Evolutionary conservation across 2,888 invertebrate species (phyloP).

Genomic region (Noctuana brunneofusca): DNA sequence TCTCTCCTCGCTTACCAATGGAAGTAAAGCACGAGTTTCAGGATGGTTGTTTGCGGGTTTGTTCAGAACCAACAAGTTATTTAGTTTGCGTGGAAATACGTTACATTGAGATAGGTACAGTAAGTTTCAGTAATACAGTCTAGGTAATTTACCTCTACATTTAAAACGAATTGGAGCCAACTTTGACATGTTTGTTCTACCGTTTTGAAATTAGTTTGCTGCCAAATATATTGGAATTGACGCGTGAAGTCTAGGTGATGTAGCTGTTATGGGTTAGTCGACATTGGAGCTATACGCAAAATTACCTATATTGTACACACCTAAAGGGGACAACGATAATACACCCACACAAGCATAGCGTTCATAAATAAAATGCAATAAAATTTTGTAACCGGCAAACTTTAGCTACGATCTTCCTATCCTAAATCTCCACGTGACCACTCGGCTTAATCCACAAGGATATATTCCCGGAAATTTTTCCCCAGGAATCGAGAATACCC

Average conservation of each 20-base stretch:
- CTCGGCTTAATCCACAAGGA: conserved; percentile 36
- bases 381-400: conserved; percentile 1
- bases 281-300: too few relatives aligned
- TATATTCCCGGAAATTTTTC: conserved; percentile 39
- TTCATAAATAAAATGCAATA: neutral
- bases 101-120: conserved; percentile 26
- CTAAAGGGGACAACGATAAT: too few relatives aligned
- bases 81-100: conserved; percentile 26
- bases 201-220: neutral
- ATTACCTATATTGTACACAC: too few relatives aligned
- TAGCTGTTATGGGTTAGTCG: too few relatives aligned
- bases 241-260: too few relatives aligned
- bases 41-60: conserved; percentile 28
- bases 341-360: too few relatives aligned
- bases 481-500: conserved; percentile 41
- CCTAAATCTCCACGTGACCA: conserved; percentile 44
- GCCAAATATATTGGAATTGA: neutral
- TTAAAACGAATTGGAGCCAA: conserved; percentile 15
- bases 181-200: conserved; percentile 14
- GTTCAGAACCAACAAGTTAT: conserved; percentile 31
- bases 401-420: neutral
- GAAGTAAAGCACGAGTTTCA: neutral
- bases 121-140: conserved; percentile 20
- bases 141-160: conserved; percentile 25
- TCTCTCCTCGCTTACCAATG: neutral